A percentile compares a stretch with the other conserved stretches of the same genome.
These are phyloP conservation scores for Megamerina dolium DNA, from an alignment of 2,888 invertebrate species.

Conservation along the genomic window DNA sequence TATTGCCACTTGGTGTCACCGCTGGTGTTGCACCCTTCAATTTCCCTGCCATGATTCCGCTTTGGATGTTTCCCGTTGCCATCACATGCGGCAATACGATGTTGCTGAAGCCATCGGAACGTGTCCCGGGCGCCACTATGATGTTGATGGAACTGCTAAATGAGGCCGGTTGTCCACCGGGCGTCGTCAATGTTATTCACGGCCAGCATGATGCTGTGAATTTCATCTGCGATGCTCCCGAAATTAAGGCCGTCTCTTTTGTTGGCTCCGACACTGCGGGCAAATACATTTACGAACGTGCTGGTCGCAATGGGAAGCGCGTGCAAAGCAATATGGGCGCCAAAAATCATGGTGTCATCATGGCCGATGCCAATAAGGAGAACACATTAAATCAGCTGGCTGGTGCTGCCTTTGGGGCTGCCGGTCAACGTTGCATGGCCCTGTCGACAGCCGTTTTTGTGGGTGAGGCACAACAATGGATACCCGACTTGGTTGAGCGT, in stretches of 20 bases:
- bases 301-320: conserved; percentile 85
- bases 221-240: conserved; percentile 95
- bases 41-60: conserved; percentile 99
- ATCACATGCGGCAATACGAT: conserved; percentile 91
- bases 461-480: conserved; percentile 85
- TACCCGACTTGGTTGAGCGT: conserved; percentile 81
- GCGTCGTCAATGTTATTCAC: conserved; percentile 94
- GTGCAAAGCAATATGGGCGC: conserved; percentile 99
- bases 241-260: conserved; percentile 94
- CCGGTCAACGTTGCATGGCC: conserved; percentile 99
- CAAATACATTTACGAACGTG: conserved; percentile 89
- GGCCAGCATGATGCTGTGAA: conserved; percentile 92
- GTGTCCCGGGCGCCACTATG: conserved; percentile 96
- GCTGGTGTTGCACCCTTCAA: conserved; percentile 98
- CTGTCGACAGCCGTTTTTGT: conserved; percentile 59
- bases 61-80: conserved; percentile 89
- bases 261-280: conserved; percentile 97
- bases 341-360: conserved; percentile 95
- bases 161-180: conserved; percentile 94
- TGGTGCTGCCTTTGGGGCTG: conserved; percentile 98
- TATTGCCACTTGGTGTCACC: conserved; percentile 80
- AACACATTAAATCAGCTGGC: conserved; percentile 85
- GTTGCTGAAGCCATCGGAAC: conserved; percentile 92
- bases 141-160: conserved; percentile 87
- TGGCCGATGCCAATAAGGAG: conserved; percentile 97